phyloP scores from a whole-genome alignment of 2,113 vertebrate species.

The Cavia porcellus region DNA sequence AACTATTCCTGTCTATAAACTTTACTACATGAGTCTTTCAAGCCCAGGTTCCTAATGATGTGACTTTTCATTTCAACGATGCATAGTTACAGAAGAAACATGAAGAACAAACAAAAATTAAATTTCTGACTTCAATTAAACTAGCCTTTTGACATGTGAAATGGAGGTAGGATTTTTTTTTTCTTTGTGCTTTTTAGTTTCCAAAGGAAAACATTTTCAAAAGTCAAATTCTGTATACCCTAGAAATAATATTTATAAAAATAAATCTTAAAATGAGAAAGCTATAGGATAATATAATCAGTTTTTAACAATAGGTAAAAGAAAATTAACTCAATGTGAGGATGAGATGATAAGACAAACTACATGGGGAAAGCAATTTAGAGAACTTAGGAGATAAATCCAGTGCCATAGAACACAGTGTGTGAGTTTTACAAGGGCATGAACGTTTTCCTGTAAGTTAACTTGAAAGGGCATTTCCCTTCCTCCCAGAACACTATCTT shows the following conservation, averaged over 20 bases:
- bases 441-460: neutral
- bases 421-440: neutral
- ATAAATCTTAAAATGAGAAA: neutral
- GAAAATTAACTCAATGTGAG: neutral
- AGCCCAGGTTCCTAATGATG: neutral
- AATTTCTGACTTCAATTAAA: conserved; percentile 14
- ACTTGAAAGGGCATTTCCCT: fast-evolving
- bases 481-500: neutral
- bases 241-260: neutral
- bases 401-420: neutral
- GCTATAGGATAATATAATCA: neutral
- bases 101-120: neutral
- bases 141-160: neutral
- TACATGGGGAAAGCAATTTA: neutral
- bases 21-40: neutral
- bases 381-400: neutral
- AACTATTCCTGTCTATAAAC: neutral
- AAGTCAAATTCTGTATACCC: neutral
- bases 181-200: neutral
- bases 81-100: neutral
- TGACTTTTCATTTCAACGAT: neutral
- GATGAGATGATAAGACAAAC: neutral
- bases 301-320: neutral
- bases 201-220: neutral
- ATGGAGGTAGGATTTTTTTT: neutral